Conservation (phyloP, 2,113 vertebrate genomes). For the Embiotoca jacksoni region DNA sequence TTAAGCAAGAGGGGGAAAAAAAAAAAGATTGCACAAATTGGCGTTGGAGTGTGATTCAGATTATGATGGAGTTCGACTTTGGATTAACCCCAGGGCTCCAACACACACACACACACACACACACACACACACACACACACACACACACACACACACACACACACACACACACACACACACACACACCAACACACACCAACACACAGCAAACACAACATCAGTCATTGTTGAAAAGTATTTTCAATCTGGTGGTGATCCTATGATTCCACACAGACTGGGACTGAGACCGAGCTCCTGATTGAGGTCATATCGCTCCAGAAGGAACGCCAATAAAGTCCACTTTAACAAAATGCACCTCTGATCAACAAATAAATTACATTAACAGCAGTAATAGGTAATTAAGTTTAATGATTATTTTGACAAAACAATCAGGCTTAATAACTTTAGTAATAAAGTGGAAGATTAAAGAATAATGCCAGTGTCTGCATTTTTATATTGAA, state of each 20-base stretch:
- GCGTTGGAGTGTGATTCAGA: slow-evolving; percentile 75
- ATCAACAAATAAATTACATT: slow-evolving; percentile 23
- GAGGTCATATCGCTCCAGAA: slow-evolving; percentile 33
- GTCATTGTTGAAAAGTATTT: slow-evolving; percentile 79
- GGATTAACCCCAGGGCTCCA: slow-evolving; percentile 66
- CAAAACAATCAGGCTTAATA: slow-evolving; percentile 21
- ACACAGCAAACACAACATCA: slow-evolving; percentile 54
- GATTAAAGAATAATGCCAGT: slow-evolving; percentile 52
- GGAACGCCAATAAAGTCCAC: slow-evolving; percentile 17
- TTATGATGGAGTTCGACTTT: slow-evolving; percentile 70
- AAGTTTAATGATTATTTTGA: neutral
- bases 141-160: slow-evolving; percentile 50
- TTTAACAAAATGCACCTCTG: slow-evolving; percentile 5
- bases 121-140: slow-evolving; percentile 32
- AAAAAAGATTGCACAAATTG: slow-evolving; percentile 66
- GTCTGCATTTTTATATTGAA: slow-evolving; percentile 4
- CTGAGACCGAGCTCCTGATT: slow-evolving; percentile 36
- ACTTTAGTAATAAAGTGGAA: neutral
- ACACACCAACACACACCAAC: slow-evolving; percentile 41
- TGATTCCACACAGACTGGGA: slow-evolving; percentile 48
- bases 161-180: slow-evolving; percentile 10
- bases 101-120: slow-evolving; percentile 18
- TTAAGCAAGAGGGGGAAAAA: slow-evolving; percentile 31
- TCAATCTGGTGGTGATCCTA: slow-evolving; percentile 59
- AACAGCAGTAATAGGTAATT: neutral